phyloP scores from a whole-genome alignment of 1,140 invertebrate genomes.

The Camponotus floridanus region DNA sequence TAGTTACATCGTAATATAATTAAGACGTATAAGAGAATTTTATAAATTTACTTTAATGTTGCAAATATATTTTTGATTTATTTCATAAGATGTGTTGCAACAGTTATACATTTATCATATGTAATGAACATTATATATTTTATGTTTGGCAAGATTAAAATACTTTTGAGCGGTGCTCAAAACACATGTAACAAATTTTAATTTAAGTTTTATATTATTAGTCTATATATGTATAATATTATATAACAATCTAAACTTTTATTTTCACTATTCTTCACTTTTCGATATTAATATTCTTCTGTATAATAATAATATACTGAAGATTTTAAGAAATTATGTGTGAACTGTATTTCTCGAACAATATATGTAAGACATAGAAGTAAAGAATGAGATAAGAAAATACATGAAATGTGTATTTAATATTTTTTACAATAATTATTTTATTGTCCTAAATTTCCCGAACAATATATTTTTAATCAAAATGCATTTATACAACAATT shows the following conservation, averaged over 20 bases:
- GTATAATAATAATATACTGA: neutral
- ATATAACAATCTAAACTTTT: neutral
- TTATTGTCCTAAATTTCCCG: neutral
- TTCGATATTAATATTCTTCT: neutral
- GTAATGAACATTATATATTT: neutral
- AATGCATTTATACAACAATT: neutral
- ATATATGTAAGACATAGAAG: conserved; percentile 40
- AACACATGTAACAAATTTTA: neutral
- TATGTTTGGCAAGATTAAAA: conserved; percentile 29
- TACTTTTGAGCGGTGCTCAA: conserved; percentile 6
- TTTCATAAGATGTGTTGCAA: neutral
- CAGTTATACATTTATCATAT: neutral
- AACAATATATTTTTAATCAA: neutral
- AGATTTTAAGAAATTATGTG: conserved; percentile 27
- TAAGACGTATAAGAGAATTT: conserved; percentile 29
- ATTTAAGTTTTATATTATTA: conserved; percentile 17
- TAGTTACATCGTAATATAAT: neutral
- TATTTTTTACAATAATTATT: conserved; percentile 24
- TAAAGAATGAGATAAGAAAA: conserved; percentile 13
- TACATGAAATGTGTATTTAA: conserved; percentile 33
- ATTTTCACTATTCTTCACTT: neutral
- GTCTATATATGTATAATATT: conserved; percentile 6
- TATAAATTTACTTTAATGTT: conserved; percentile 23
- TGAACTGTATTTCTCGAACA: conserved; percentile 25
- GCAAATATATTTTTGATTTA: conserved; percentile 18